Percentiles rank a stretch among this genome's conserved stretches.
Conservation (phyloP, 2,113 vertebrate genomes). For the Malurus cyaneus region DNA sequence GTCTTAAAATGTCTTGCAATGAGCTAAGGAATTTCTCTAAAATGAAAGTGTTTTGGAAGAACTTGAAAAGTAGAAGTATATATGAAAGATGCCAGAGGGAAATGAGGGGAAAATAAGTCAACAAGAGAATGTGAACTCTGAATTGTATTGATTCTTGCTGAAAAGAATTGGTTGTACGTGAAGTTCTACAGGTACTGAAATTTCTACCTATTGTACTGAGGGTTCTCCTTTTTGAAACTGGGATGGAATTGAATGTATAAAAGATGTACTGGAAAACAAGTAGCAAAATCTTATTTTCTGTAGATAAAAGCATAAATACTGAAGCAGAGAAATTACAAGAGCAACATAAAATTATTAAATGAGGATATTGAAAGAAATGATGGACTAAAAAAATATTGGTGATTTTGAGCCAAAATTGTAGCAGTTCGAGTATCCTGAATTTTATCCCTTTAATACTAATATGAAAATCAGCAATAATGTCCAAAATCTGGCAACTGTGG, state of each 20-base stretch:
- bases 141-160: background rate
- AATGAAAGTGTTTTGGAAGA: background rate
- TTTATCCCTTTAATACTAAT: background rate
- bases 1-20: no score
- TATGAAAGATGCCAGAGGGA: background rate
- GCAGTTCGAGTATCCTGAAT: background rate
- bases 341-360: background rate
- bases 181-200: background rate
- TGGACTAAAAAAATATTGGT: background rate
- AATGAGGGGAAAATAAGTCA: background rate
- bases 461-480: background rate
- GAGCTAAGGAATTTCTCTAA: background rate
- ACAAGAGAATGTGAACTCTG: background rate
- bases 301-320: background rate
- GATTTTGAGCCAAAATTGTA: background rate
- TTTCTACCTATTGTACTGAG: background rate
- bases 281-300: background rate
- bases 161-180: background rate
- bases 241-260: background rate
- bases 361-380: background rate
- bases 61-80: background rate
- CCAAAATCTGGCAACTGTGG: background rate
- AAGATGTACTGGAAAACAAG: background rate
- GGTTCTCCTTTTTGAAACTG: background rate
- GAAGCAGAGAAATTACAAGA: background rate